phyloP scores from a whole-genome alignment of 1,140 invertebrate species.

The Aphidius gifuensis region DNA sequence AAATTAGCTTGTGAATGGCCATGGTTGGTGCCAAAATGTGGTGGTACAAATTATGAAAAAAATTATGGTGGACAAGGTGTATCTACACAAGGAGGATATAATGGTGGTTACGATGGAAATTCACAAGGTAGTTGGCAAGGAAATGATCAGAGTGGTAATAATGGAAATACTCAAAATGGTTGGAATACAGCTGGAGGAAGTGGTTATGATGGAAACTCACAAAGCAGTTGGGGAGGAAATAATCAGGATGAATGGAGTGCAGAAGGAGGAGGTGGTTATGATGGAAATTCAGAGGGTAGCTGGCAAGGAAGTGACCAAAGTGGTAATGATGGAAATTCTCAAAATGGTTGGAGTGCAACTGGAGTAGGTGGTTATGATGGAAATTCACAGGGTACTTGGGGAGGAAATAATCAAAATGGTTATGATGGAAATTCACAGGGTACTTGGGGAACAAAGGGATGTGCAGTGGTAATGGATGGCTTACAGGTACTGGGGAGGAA shows the following conservation, averaged over 20 bases:
- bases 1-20: conserved; percentile 77
- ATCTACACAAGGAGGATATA: not conserved
- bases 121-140: not conserved
- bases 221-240: not conserved
- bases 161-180: not conserved
- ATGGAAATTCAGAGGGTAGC: not conserved
- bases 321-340: conserved; percentile 3
- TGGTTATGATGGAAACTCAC: not conserved
- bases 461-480: too few species aligned
- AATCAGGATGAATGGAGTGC: too few species aligned
- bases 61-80: conserved; percentile 6
- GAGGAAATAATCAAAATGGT: conserved; percentile 19
- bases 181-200: not conserved
- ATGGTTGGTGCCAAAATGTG: conserved; percentile 72
- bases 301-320: not conserved
- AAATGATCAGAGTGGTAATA: not conserved
- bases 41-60: conserved; percentile 31
- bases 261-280: not conserved
- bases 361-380: conserved; percentile 8
- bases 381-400: conserved; percentile 4
- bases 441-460: too few species aligned
- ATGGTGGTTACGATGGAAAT: conserved; percentile 1
- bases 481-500: too few species aligned
- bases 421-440: conserved; percentile 9
- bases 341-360: not conserved